Conservation (phyloP, 1,140 invertebrate genomes). For the Anastrepha ludens region DNA sequence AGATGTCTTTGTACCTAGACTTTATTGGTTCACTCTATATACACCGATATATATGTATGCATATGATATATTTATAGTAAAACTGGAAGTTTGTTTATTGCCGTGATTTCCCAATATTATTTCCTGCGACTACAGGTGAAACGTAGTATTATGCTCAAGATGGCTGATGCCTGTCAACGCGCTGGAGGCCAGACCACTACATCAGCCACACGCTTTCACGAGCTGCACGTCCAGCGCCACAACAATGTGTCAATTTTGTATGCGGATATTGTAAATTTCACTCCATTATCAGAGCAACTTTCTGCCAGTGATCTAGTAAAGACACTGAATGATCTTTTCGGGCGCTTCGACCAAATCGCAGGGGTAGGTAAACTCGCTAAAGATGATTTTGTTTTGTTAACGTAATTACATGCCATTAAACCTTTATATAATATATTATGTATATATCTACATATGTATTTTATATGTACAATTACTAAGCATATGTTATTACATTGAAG, state of each 20-base stretch:
- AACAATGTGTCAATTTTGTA: constrained; percentile 98
- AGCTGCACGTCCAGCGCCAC: constrained; percentile 97
- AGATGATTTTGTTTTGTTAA: too few species aligned
- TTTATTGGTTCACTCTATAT: too few species aligned
- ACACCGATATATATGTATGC: too few species aligned
- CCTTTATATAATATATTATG: too few species aligned
- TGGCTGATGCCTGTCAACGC: constrained; percentile 90
- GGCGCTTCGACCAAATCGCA: constrained; percentile 97
- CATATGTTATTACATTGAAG: too few species aligned
- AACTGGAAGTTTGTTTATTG: background rate
- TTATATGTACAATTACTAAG: too few species aligned
- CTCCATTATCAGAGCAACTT: constrained; percentile 92
- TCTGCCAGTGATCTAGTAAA: constrained; percentile 95
- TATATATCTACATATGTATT: too few species aligned
- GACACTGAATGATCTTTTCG: constrained; percentile 97
- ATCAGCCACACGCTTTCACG: constrained; percentile 93
- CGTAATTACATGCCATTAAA: too few species aligned
- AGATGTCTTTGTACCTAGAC: too few species aligned
- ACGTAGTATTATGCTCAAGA: constrained; percentile 93
- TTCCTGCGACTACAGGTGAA: constrained; percentile 82
- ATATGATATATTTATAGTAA: too few species aligned
- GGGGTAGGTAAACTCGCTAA: constrained; percentile 79
- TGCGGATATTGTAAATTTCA: constrained; percentile 99
- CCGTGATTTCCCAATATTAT: background rate
- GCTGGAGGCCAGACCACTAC: constrained; percentile 80